Base-by-base conservation (phyloP, 1,140 invertebrate genomes). In the Drosophila ficusphila region DNA sequence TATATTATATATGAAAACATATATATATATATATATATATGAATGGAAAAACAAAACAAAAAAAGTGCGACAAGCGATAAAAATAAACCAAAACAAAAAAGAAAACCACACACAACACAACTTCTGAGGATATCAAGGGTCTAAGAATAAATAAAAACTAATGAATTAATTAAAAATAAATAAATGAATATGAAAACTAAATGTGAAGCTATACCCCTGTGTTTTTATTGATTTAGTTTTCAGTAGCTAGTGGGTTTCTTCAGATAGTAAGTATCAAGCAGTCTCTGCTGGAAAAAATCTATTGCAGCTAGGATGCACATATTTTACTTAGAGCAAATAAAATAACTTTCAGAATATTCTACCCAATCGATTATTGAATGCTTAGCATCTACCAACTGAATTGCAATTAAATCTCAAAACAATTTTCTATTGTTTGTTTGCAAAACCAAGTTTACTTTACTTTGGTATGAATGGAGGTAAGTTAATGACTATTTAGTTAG, bases 41-140 rank as follows among this genome's bases (percentile, higher is more conserved):
- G 33, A 27, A 47, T 38, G 36, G 54, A 60, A 64, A 36, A 34
- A 51, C 6, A 64, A 51, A 72, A 18, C 8, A 44, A 25, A 44
- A 52, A 29, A 77, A 70, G 61, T 54, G 76, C 68, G 65, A 78
- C 68, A 83, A 79, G 58, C 76, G 49, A 76, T 73, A 70, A 76
- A 85, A 86, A 69, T 81, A 79, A 75, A 60, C 48, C 78, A 79
- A 81, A 61, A 79, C 56, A 53, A 73, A 75, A 70, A 53, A 60
- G 8, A 67, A 67, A 29, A 31, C 58, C 68, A 71, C 68, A 71
- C 44, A 60, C 73, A 74, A 86, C 68, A 86, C 79, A 85, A 86
- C 82, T 86, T 86, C 82, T 86, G 82, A 86, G 82, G 82, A 86
- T 86, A 86, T 86, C 82, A 86, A 86, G 82, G 82, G 82, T 86